Percentiles rank a stretch among this genome's conserved stretches.
These are phyloP conservation scores for Ctenopoma kingsleyae DNA, from an alignment of 2,797 vertebrate species.

Conservation along the genomic window DNA sequence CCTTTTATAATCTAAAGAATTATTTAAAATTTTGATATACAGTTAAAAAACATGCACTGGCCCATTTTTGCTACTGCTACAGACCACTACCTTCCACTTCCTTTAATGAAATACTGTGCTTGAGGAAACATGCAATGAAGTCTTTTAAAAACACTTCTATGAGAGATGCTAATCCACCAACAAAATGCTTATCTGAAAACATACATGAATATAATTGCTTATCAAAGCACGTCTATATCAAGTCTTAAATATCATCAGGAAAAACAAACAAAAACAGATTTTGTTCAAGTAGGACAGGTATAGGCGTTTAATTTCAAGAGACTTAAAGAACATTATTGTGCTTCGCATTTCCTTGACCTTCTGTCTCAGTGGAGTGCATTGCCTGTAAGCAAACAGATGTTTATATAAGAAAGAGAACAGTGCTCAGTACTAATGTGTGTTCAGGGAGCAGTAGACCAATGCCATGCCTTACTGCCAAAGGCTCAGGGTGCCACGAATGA, in stretches of 20 bases:
- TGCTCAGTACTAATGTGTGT: slow-evolving; percentile 21
- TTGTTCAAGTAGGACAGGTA: slow-evolving; percentile 4
- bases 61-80: not conserved
- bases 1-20: not conserved
- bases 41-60: not conserved
- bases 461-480: slow-evolving; percentile 26
- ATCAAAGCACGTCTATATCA: slow-evolving; percentile 20
- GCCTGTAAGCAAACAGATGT: slow-evolving; percentile 33
- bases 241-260: slow-evolving; percentile 10
- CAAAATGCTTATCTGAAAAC: slow-evolving; percentile 22
- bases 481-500: not conserved
- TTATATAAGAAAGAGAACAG: slow-evolving; percentile 17
- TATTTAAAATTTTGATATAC: too few species aligned
- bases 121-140: not conserved
- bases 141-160: slow-evolving; percentile 24
- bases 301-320: not conserved
- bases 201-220: slow-evolving; percentile 1
- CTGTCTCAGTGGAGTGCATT: slow-evolving; percentile 9
- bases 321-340: slow-evolving; percentile 4
- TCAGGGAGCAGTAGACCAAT: slow-evolving; percentile 34
- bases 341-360: not conserved
- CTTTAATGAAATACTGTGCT: slow-evolving; percentile 18
- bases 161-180: slow-evolving; percentile 10
- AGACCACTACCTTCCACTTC: not conserved
- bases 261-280: slow-evolving; percentile 4